A percentile compares a stretch with the other conserved stretches of the same genome.
These are phyloP conservation scores for Dasypus novemcinctus DNA, from an alignment of 2,113 vertebrate genomes.

Conservation along the genomic window DNA sequence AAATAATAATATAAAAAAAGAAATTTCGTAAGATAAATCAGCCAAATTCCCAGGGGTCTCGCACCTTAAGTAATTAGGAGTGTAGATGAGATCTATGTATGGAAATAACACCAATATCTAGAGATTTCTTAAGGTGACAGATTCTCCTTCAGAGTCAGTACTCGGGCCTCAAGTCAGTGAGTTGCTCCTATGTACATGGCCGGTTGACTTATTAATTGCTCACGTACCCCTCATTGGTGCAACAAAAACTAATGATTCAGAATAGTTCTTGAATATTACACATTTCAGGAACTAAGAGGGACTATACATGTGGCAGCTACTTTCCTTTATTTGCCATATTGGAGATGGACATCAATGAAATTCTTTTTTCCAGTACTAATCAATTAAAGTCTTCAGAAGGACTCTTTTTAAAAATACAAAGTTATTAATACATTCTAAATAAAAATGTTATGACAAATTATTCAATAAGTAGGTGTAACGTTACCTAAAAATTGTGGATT, in stretches of 20 bases:
- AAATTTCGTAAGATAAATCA: neutral
- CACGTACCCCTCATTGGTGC: neutral
- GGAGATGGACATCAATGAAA: neutral
- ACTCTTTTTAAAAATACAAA: neutral
- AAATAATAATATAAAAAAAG: no score
- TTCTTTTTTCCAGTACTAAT: neutral
- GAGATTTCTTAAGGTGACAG: neutral
- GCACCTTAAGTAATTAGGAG: neutral
- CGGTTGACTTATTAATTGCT: neutral
- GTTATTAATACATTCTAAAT: neutral
- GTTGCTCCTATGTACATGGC: neutral
- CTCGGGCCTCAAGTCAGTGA: neutral
- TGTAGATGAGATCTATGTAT: neutral
- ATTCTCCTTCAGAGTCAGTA: neutral
- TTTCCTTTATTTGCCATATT: neutral
- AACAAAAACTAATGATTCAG: neutral
- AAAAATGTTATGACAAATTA: neutral
- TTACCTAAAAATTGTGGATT: neutral
- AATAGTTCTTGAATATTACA: neutral
- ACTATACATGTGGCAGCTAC: neutral
- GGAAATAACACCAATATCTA: neutral
- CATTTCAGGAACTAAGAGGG: neutral
- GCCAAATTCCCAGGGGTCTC: neutral
- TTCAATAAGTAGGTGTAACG: slow-evolving; percentile 32
- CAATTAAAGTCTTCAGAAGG: neutral